phyloP scores from a whole-genome alignment of 2,888 invertebrate species.

The Dione vanillae region DNA sequence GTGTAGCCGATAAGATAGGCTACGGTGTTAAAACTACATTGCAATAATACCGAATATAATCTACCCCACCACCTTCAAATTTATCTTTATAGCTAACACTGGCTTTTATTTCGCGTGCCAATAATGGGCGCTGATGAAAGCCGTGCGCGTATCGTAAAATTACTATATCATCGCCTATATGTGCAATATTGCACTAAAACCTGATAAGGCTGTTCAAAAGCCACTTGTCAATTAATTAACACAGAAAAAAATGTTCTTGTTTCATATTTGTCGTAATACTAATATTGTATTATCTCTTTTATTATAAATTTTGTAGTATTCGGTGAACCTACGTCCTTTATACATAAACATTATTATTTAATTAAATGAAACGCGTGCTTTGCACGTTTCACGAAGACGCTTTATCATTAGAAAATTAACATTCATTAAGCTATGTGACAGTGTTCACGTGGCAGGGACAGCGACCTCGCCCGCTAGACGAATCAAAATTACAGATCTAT shows the following conservation, averaged over 20 bases:
- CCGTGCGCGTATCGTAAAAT: conserved; percentile 36
- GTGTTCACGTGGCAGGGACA: conserved; percentile 48
- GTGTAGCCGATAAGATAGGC: conserved; percentile 23
- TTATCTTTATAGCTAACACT: conserved; percentile 44
- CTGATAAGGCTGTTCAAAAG: conserved; percentile 32
- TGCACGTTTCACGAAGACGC: conserved; percentile 12
- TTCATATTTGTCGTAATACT: not conserved
- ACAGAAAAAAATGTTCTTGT: not conserved
- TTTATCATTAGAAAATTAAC: conserved; percentile 12
- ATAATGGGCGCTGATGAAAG: conserved; percentile 37
- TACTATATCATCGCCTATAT: conserved; percentile 33
- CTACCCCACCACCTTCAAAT: conserved; percentile 39
- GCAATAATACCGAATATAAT: conserved; percentile 44
- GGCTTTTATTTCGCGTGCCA: conserved; percentile 33
- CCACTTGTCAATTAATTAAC: conserved; percentile 12
- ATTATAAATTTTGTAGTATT: too few relatives aligned
- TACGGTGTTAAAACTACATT: conserved; percentile 38
- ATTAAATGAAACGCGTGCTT: not conserved
- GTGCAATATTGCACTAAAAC: conserved; percentile 37
- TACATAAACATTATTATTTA: not conserved
- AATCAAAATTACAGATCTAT: conserved; percentile 51
- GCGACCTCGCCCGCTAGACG: conserved; percentile 60
- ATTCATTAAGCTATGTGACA: conserved; percentile 19
- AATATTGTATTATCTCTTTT: too few relatives aligned
- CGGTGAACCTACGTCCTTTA: too few relatives aligned